A percentile compares a stretch with the other conserved stretches of the same genome.
Conservation (phyloP, 1,140 invertebrate genomes). For the Eriocheir sinensis region DNA sequence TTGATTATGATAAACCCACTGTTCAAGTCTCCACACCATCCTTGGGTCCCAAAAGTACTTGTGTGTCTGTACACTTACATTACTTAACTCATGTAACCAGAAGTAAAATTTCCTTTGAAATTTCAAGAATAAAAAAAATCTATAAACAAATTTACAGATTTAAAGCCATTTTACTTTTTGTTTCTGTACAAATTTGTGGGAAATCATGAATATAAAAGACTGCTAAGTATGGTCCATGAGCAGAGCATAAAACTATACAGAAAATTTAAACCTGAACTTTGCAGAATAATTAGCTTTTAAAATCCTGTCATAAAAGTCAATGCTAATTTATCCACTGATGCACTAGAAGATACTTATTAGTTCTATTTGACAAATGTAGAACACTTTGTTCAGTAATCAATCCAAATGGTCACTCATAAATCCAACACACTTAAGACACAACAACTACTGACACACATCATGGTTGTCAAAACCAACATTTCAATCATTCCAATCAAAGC, state of each 20-base stretch:
- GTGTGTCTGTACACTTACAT: no score
- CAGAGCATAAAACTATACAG: neutral
- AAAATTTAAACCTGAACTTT: no score
- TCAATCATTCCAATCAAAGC: neutral
- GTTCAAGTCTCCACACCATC: neutral
- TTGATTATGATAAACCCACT: no score
- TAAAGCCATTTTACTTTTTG: neutral
- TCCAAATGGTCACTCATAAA: no score
- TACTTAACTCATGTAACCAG: no score
- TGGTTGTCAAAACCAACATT: constrained; percentile 8
- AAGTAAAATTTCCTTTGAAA: no score
- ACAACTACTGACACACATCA: no score
- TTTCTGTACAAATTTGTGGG: neutral
- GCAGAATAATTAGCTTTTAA: no score
- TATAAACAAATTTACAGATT: neutral
- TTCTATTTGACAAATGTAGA: neutral
- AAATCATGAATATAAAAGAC: neutral
- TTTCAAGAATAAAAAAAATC: neutral
- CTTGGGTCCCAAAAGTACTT: no score
- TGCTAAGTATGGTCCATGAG: neutral
- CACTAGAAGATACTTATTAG: neutral
- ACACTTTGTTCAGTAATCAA: no score
- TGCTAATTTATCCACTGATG: no score
- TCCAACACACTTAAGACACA: neutral
- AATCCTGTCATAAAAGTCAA: no score